phyloP scores from a whole-genome alignment of 2,888 invertebrate species.

The Escarpia spicata region DNA sequence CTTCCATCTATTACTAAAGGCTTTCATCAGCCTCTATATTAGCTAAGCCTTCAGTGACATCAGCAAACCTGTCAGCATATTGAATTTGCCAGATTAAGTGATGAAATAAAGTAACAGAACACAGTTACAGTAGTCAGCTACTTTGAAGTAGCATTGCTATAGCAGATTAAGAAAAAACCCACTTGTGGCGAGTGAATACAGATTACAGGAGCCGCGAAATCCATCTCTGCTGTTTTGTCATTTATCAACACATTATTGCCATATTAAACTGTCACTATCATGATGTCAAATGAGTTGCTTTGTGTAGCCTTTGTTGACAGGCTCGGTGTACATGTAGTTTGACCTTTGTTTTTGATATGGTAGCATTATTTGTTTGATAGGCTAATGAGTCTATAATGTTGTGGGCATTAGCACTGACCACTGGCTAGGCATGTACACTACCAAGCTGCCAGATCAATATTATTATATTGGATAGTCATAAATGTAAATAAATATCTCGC shows the following conservation, averaged over 20 bases:
- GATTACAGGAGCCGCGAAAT: no score
- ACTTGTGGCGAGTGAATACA: no score
- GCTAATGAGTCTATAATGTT: background rate
- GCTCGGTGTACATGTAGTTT: background rate
- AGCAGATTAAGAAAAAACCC: background rate
- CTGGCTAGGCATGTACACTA: background rate
- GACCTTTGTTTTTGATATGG: background rate
- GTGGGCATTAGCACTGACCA: background rate
- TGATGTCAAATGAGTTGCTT: constrained; percentile 1
- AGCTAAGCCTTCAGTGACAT: background rate
- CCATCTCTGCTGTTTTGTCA: background rate
- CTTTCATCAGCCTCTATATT: background rate
- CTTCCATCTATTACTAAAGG: background rate
- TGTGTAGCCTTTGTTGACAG: background rate
- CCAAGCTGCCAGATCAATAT: constrained; percentile 1
- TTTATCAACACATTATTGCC: background rate
- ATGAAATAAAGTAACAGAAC: no score
- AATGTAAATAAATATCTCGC: background rate
- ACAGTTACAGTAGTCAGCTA: no score
- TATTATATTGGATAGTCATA: background rate
- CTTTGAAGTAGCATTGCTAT: no score
- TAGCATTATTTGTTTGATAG: background rate
- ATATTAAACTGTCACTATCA: background rate
- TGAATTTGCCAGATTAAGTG: background rate
- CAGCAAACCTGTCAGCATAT: background rate